Conservation (phyloP, 2,797 vertebrate species). For the Etheostoma nigrum region DNA sequence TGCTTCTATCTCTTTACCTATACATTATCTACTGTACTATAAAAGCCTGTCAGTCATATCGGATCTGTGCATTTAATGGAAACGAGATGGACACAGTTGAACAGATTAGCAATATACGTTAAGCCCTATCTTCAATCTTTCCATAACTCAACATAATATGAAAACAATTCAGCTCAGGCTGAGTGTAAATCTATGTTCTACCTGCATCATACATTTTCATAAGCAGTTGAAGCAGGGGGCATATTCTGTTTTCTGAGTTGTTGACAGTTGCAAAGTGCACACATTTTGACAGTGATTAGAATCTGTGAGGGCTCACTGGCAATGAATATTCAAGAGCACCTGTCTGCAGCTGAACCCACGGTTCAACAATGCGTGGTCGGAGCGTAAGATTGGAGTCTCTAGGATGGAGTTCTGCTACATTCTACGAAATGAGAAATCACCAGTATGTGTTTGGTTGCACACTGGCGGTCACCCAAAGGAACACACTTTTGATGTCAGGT, state of each 20-base stretch:
- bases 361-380: slow-evolving; percentile 65
- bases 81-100: slow-evolving; percentile 6
- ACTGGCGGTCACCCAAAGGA: neutral
- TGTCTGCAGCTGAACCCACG: slow-evolving; percentile 68
- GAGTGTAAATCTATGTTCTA: slow-evolving; percentile 19
- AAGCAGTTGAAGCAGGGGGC: slow-evolving; percentile 55
- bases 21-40: neutral
- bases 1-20: slow-evolving; percentile 17
- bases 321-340: slow-evolving; percentile 83
- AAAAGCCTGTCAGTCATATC: neutral
- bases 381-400: slow-evolving; percentile 49
- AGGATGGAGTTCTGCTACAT: slow-evolving; percentile 59
- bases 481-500: neutral
- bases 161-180: slow-evolving; percentile 28
- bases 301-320: slow-evolving; percentile 61
- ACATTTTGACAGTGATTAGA: slow-evolving; percentile 83
- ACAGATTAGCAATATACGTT: neutral
- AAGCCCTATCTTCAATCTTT: slow-evolving; percentile 1
- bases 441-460: slow-evolving; percentile 9
- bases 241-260: slow-evolving; percentile 75
- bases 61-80: neutral
- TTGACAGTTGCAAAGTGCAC: slow-evolving; percentile 79
- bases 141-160: neutral
- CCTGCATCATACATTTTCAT: slow-evolving; percentile 69
- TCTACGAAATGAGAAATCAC: slow-evolving; percentile 39